Base-by-base conservation (phyloP, 2,797 vertebrate species). In the Novumbra hubbsi region DNA sequence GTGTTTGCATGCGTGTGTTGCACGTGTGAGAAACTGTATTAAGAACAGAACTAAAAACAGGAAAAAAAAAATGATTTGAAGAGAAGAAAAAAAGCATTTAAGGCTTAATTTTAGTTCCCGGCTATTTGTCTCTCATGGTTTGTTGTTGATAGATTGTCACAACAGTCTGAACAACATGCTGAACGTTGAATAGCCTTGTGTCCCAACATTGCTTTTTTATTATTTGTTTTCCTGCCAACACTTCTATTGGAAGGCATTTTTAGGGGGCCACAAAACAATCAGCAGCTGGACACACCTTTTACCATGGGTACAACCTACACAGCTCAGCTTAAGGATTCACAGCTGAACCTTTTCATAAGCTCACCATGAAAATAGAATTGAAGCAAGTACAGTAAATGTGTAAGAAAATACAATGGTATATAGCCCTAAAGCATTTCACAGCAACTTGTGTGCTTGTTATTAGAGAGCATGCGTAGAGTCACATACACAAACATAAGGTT, bases 221-320 rank as follows among this genome's bases (percentile, higher is more conserved):
- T 64, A 32, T 30, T 64, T 30, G 14, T 19, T 30, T 28, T 16
- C 16, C 28, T 32, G 27, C 16, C 4, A 64, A 64, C 27, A 64
- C 28, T 64, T 64, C 62, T 64, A 32, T 64, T 64, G 5, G 60
- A 63, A 63, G 60, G 27, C 24, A 30, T 63, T 15, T 63, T 63
- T 63, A 27, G 62, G 28, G 62, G 24, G 27, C 62, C 55, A 60
- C 55, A 60, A 60, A 21, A 60, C 55, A 60, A 27, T 60, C 2
- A 14, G 3, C 21, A 60, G 55, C 55, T 60, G 9, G 55, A 60
- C 55, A 60, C 55, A 57, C 0, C 8, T 60, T 60, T 24, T 24
- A 7, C 30, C 2, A 17, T 65, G 63, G 30, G 28, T 65, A 28
- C 16, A 65, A 65, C 17, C 19, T 16, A 65, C 15, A 32, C 6